Percentiles rank a stretch among this genome's conserved stretches.
These are phyloP conservation scores for Nemoura dubitans DNA, from an alignment of 2,888 invertebrate genomes.

Conservation along the genomic window DNA sequence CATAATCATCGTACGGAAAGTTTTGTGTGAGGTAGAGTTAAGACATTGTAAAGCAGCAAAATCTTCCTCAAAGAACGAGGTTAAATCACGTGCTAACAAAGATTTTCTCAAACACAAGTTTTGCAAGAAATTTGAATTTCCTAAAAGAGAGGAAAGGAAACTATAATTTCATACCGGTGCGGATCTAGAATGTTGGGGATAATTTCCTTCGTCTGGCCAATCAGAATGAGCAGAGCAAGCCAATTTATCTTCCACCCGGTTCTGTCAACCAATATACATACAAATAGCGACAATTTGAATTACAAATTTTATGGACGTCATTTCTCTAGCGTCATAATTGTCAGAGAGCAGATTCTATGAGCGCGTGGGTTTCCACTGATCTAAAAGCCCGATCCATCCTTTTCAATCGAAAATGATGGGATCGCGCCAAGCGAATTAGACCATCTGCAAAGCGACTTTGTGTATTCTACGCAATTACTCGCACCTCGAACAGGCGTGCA, in stretches of 20 bases:
- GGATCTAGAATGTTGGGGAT: background rate
- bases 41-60: conserved; percentile 7
- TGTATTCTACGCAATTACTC: background rate
- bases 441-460: background rate
- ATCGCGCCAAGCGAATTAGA: background rate
- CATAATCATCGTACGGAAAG: conserved; percentile 1
- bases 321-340: background rate
- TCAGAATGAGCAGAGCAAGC: background rate
- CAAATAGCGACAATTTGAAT: background rate
- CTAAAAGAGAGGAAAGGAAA: background rate
- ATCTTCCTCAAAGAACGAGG: background rate
- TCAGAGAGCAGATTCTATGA: background rate
- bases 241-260: background rate
- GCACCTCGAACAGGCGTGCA: background rate
- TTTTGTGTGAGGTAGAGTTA: conserved; percentile 2
- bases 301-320: conserved; percentile 7
- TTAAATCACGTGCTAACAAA: conserved; percentile 21
- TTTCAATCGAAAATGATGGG: background rate
- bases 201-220: background rate
- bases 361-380: background rate
- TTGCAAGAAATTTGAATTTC: background rate
- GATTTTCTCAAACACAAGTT: conserved; percentile 31
- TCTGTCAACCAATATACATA: conserved; percentile 4
- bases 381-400: background rate
- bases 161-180: background rate